Evolutionary conservation across 1,140 invertebrate genomes (phyloP), one percentile per base, ranked within the genome.

Genomic region (Spodoptera litura): DNA sequence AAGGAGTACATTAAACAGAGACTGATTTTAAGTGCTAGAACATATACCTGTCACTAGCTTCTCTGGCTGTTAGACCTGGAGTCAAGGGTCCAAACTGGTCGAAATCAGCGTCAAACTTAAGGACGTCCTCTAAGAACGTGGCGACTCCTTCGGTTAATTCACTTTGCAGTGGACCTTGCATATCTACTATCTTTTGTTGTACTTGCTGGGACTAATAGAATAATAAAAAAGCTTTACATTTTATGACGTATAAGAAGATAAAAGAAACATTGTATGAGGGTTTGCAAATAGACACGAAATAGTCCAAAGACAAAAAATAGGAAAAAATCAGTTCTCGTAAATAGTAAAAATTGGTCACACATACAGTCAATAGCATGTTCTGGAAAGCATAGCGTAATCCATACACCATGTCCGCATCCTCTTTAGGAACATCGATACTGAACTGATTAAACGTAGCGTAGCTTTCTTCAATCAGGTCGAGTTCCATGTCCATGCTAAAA

Each of bases 11-110:
- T 31, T 5, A 1, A 5, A 31, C 4, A 31, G 3, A 31, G 0
- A 38, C 15, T 12, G 2, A 66, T 2, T 27, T 12, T 52, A 53
- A 27, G 13, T 1, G 6, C 20, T 38, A 49, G 11, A 25, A 52
- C 75, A 4, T 78, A 4, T 78, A 96, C 96, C 96, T 95, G 89
- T 98, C 97, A 82, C 97, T 98, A 10, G 98, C 98, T 93, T 98
- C 98, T 90, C 96, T 96, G 9, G 98, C 97, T 8, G 96, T 91
- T 15, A 98, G 95, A n/a, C 97, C 98, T 53, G 96, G 95, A 4
- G 97, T 96, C 97, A 98, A 97, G 0, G 98, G 98, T 10, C 98
- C 98, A 89, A 96, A 96, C 0, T 93, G 86, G 79, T 97, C 96
- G 92, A 97, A 98, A 85, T 98, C 97, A 2, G 91, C 91, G 80